A percentile compares a stretch with the other conserved stretches of the same genome.
Conservation (phyloP, 1,140 invertebrate species). For the Drosophila obscura region DNA sequence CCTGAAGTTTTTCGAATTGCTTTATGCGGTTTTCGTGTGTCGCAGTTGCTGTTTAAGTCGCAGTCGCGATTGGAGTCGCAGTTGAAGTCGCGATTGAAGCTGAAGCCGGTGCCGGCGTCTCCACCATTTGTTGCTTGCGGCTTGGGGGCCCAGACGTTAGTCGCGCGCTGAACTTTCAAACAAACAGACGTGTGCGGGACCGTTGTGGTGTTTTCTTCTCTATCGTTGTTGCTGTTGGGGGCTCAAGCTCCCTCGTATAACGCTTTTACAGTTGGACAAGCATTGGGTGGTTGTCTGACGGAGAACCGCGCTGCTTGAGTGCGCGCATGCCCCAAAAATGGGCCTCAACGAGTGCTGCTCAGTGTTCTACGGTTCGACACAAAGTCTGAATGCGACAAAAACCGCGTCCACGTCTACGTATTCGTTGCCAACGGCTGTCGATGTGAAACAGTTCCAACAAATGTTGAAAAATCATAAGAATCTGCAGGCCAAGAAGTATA, state of each 20-base stretch:
- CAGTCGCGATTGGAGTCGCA: constrained; percentile 1
- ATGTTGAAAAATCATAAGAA: constrained; percentile 84
- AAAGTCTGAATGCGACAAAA: constrained; percentile 69
- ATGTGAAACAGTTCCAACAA: constrained; percentile 72
- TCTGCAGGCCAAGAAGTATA: constrained; percentile 71
- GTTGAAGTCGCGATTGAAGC: constrained; percentile 28
- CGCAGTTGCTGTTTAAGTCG: background rate
- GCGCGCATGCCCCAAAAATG: constrained; percentile 69
- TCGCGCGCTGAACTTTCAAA: constrained; percentile 68
- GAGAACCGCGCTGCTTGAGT: constrained; percentile 17
- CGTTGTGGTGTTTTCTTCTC: constrained; percentile 2
- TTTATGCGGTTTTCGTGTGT: constrained; percentile 15
- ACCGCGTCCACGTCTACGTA: constrained; percentile 64
- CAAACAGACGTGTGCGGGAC: constrained; percentile 55
- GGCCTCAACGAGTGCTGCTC: constrained; percentile 81
- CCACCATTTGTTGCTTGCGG: constrained; percentile 25
- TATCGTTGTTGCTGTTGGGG: constrained; percentile 1
- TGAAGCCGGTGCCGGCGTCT: constrained; percentile 23
- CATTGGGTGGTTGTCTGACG: constrained; percentile 28
- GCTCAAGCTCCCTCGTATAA: constrained; percentile 32
- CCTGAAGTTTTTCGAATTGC: background rate
- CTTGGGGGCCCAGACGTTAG: constrained; percentile 42
- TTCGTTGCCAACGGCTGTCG: constrained; percentile 67
- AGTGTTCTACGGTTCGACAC: constrained; percentile 79
- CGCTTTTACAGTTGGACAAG: constrained; percentile 53